Conservation (phyloP, 2,797 vertebrate species). For the Nyctibius grandis region DNA sequence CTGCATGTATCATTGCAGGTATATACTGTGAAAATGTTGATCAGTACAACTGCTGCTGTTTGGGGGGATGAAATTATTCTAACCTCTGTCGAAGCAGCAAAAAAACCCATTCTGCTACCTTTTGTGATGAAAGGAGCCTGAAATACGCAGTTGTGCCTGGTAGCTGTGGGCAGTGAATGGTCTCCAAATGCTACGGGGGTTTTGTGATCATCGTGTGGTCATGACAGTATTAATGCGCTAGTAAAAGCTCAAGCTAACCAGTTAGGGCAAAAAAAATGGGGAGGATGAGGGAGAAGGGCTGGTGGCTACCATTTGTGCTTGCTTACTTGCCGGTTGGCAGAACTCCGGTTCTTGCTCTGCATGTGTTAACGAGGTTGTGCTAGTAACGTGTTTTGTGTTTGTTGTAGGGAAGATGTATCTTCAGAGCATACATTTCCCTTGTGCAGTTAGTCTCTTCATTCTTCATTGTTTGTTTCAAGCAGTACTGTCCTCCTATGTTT, state of each 20-base stretch:
- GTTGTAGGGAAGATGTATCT: constrained; percentile 9
- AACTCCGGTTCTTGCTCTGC: fast-evolving
- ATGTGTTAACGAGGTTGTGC: not conserved
- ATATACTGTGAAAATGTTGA: not conserved
- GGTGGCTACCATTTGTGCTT: too few relatives aligned
- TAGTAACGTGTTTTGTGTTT: not conserved
- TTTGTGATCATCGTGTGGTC: not conserved
- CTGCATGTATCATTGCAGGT: not conserved
- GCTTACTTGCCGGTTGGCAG: too few relatives aligned
- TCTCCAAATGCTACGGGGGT: not conserved
- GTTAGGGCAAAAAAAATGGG: fast-evolving
- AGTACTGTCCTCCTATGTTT: constrained; percentile 95
- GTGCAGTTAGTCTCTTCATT: constrained; percentile 65
- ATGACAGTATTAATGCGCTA: not conserved
- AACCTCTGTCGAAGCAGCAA: not conserved
- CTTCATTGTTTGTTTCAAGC: constrained; percentile 85
- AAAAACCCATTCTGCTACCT: not conserved
- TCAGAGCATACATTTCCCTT: constrained; percentile 22
- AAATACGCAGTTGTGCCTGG: not conserved
- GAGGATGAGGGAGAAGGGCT: not conserved
- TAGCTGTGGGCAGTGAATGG: not conserved
- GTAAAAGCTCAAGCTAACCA: not conserved
- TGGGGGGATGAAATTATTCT: not conserved
- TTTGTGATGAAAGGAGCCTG: not conserved
- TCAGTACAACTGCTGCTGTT: not conserved